phyloP scores from a whole-genome alignment of 2,113 vertebrate species.

The Egretta garzetta region DNA sequence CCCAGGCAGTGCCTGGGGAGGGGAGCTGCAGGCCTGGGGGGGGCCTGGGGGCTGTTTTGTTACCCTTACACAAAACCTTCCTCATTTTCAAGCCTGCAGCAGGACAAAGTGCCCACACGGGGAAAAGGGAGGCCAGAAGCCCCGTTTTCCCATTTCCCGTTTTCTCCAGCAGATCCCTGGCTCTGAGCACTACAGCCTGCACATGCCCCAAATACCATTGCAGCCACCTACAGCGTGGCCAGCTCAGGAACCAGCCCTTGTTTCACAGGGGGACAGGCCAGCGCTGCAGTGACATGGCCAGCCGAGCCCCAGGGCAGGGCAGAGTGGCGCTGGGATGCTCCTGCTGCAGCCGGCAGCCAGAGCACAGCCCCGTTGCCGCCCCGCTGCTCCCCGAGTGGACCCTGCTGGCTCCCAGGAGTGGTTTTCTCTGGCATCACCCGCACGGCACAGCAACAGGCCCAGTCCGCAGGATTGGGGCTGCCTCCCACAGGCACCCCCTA shows the following conservation, averaged over 20 bases:
- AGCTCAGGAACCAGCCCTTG: not conserved
- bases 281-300: not conserved
- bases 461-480: fast-evolving
- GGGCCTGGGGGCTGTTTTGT: not conserved
- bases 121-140: not conserved
- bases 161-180: not conserved
- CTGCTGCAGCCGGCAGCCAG: fast-evolving
- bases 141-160: not conserved
- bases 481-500: not conserved
- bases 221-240: not conserved
- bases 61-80: not conserved
- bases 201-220: not conserved
- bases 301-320: not conserved
- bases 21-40: not conserved
- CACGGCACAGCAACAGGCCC: not conserved
- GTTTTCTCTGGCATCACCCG: fast-evolving
- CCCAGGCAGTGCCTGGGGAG: not conserved
- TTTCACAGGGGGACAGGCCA: not conserved
- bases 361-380: not conserved
- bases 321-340: not conserved
- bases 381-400: fast-evolving
- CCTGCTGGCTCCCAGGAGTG: fast-evolving
- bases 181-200: fast-evolving
- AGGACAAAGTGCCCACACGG: fast-evolving
- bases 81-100: not conserved